Conservation (phyloP, 2,888 invertebrate species). For the Hemaris fuciformis region DNA sequence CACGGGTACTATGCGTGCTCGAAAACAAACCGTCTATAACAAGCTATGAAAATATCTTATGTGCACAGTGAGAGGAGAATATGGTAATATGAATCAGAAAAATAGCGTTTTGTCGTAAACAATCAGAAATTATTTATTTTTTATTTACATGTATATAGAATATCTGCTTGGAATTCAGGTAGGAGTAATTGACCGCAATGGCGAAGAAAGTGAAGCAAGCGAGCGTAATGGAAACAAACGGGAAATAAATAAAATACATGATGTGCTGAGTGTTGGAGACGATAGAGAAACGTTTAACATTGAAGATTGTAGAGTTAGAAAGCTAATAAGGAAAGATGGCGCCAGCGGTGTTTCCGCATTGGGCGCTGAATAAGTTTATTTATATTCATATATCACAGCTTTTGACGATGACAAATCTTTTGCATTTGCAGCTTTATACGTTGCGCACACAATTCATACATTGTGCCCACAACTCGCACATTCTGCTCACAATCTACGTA, state of each 20-base stretch:
- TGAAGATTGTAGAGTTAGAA: slow-evolving; percentile 45
- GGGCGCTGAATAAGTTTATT: slow-evolving; percentile 61
- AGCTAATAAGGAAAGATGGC: slow-evolving; percentile 54
- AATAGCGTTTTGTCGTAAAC: slow-evolving; percentile 70
- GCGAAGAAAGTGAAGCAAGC: slow-evolving; percentile 35
- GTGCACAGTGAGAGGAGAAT: slow-evolving; percentile 52
- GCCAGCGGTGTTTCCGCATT: slow-evolving; percentile 57
- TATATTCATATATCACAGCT: slow-evolving; percentile 79
- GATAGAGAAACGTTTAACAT: slow-evolving; percentile 38
- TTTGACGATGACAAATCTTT: slow-evolving; percentile 82
- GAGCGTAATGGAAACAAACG: slow-evolving; percentile 24
- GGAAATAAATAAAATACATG: slow-evolving; percentile 60
- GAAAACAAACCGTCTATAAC: slow-evolving; percentile 56
- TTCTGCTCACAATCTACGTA: slow-evolving; percentile 64
- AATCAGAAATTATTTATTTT: slow-evolving; percentile 72
- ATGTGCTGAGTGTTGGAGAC: slow-evolving; percentile 65
- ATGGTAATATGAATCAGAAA: slow-evolving; percentile 55
- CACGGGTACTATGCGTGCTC: slow-evolving; percentile 60
- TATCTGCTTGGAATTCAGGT: slow-evolving; percentile 39
- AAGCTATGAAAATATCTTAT: slow-evolving; percentile 74
- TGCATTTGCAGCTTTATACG: slow-evolving; percentile 79
- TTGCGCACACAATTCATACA: slow-evolving; percentile 63
- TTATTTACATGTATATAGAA: slow-evolving; percentile 58
- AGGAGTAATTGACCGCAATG: slow-evolving; percentile 56
- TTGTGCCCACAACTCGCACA: slow-evolving; percentile 14